A percentile compares a stretch with the other conserved stretches of the same genome.
phyloP scores from a whole-genome alignment of 2,888 invertebrate genomes.

The Hipparchia sbordonii region DNA sequence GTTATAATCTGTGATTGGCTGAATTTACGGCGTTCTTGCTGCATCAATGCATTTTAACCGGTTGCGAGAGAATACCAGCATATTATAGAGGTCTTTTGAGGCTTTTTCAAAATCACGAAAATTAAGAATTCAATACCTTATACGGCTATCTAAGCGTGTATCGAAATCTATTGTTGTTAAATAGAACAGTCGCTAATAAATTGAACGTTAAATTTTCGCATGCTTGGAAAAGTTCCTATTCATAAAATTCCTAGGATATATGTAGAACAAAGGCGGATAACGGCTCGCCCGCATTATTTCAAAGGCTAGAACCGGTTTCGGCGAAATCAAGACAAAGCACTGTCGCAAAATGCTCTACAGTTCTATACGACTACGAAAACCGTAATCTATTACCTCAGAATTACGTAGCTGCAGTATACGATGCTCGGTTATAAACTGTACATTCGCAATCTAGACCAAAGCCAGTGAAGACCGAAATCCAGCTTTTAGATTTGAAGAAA shows the following conservation, averaged over 20 bases:
- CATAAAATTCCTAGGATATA: constrained; percentile 5
- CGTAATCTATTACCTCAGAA: constrained; percentile 13
- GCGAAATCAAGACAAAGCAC: constrained; percentile 19
- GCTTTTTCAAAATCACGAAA: background rate
- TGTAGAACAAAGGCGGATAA: constrained; percentile 31
- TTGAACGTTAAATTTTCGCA: background rate
- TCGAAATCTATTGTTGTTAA: background rate
- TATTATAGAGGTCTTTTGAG: too few relatives aligned
- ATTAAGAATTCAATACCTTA: background rate
- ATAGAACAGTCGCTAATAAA: background rate
- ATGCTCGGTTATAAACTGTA: background rate
- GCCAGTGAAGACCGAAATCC: too few relatives aligned
- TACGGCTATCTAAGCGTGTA: background rate
- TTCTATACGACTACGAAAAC: constrained; percentile 6
- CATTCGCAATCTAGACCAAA: background rate
- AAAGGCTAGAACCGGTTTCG: constrained; percentile 32
- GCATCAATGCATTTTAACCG: background rate
- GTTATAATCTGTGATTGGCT: too few relatives aligned
- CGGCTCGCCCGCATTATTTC: constrained; percentile 33
- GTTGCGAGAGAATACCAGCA: too few relatives aligned
- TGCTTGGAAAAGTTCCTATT: constrained; percentile 5
- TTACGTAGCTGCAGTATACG: background rate
- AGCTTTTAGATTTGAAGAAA: background rate
- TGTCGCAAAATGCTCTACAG: constrained; percentile 20
- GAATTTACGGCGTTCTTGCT: too few relatives aligned